Evolutionary conservation across 2,113 vertebrate species (phyloP).

Genomic region (Amphiprion percula): DNA sequence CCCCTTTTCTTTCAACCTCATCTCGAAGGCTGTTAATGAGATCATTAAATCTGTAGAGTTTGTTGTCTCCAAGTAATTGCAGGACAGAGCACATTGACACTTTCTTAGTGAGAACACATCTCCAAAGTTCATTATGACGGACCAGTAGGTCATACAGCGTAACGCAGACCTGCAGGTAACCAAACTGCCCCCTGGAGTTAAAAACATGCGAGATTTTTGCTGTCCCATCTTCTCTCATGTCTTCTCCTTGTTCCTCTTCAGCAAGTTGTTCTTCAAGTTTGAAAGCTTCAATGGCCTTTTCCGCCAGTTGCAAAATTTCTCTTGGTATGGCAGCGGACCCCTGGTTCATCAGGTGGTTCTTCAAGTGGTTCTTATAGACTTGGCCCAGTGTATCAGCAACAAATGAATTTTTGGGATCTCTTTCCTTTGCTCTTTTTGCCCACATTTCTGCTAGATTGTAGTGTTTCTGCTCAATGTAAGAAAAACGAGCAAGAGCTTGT

Average conservation of each 20-base stretch:
- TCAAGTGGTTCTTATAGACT: constrained; percentile 47
- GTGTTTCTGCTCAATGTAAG: constrained; percentile 18
- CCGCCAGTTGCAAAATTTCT: constrained; percentile 27
- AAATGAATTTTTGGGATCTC: constrained; percentile 53
- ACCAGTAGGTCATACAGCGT: constrained; percentile 23
- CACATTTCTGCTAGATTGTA: constrained; percentile 29
- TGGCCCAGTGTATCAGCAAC: constrained; percentile 72
- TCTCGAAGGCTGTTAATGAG: constrained; percentile 7
- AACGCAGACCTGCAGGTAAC: constrained; percentile 42
- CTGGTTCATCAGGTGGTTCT: constrained; percentile 1
- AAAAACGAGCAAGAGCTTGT: constrained; percentile 67
- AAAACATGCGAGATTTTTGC: background rate
- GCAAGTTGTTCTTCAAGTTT: constrained; percentile 46
- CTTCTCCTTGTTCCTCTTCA: constrained; percentile 18
- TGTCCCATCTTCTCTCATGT: background rate
- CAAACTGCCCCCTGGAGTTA: constrained; percentile 30
- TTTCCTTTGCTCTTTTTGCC: constrained; percentile 37
- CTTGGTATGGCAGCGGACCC: rapidly evolving
- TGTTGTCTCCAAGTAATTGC: background rate
- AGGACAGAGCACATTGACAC: background rate
- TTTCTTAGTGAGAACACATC: background rate
- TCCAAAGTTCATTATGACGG: background rate
- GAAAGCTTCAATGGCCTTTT: constrained; percentile 47
- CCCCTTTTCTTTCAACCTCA: constrained; percentile 8
- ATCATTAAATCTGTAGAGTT: background rate